Evolutionary conservation across 2,113 vertebrate species (phyloP).

Genomic region (Okapia johnstoni): DNA sequence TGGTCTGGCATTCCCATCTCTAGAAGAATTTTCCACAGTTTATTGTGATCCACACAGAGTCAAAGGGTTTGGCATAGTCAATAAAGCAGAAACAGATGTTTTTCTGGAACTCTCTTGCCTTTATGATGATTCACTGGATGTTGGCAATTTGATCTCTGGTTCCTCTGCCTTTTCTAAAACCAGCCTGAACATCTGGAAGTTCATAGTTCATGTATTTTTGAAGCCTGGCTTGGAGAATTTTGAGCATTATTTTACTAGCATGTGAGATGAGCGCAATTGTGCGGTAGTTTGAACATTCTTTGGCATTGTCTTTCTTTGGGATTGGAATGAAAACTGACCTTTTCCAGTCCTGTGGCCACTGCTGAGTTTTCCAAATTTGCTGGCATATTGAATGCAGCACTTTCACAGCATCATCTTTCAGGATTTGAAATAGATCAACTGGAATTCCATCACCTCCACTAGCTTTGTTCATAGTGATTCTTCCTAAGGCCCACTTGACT

Average conservation of each 20-base stretch:
- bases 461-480: not conserved
- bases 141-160: not conserved
- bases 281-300: not conserved
- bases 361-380: not conserved
- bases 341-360: not conserved
- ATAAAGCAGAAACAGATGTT: not conserved
- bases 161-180: not conserved
- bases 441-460: not conserved
- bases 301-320: not conserved
- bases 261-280: not conserved
- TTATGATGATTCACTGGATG: not conserved
- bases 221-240: not conserved
- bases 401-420: not conserved
- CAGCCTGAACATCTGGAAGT: not conserved
- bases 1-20: not conserved
- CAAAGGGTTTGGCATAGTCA: not conserved
- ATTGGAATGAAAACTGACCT: not conserved
- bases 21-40: not conserved
- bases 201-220: fast-evolving
- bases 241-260: not conserved
- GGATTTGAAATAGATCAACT: not conserved
- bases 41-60: not conserved
- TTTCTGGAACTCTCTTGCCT: not conserved
- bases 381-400: not conserved
- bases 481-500: not conserved